A percentile compares a stretch with the other conserved stretches of the same genome.
These are phyloP conservation scores for Odontomachus brunneus DNA, from an alignment of 1,140 invertebrate species.

Conservation along the genomic window DNA sequence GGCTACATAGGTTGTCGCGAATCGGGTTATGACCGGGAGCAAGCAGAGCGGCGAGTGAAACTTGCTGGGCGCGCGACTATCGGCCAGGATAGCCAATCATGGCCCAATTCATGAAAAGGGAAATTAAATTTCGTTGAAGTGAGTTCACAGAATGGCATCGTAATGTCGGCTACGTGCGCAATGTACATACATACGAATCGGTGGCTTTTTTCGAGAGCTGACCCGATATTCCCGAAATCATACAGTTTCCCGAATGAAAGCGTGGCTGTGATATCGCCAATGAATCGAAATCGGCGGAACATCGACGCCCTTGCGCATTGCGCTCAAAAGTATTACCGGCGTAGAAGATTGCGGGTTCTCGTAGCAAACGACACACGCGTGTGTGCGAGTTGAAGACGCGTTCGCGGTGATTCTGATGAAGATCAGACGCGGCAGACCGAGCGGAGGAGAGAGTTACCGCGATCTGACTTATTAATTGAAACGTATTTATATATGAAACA, in stretches of 20 bases:
- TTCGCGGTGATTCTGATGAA: too few species aligned
- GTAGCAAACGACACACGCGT: background rate
- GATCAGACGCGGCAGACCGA: too few species aligned
- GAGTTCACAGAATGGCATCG: conserved; percentile 32
- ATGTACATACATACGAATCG: conserved; percentile 33
- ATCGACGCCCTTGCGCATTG: background rate
- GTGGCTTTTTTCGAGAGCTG: conserved; percentile 27
- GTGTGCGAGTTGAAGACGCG: background rate
- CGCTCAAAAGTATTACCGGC: background rate
- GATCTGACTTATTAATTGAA: too few species aligned
- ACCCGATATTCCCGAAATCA: conserved; percentile 34
- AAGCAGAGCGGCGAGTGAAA: conserved; percentile 56
- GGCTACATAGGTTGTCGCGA: conserved; percentile 53
- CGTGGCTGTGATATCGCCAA: background rate
- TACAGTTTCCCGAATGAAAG: conserved; percentile 4
- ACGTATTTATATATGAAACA: too few species aligned
- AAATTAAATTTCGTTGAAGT: conserved; percentile 74
- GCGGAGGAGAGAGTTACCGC: too few species aligned
- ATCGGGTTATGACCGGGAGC: conserved; percentile 60
- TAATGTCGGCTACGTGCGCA: conserved; percentile 41
- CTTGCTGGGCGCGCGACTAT: conserved; percentile 52
- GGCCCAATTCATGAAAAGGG: conserved; percentile 69
- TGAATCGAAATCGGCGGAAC: conserved; percentile 19
- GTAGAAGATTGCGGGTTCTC: background rate
- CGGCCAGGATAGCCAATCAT: conserved; percentile 66